phyloP scores from a whole-genome alignment of 2,888 invertebrate genomes.

The Cheilosia pagana region DNA sequence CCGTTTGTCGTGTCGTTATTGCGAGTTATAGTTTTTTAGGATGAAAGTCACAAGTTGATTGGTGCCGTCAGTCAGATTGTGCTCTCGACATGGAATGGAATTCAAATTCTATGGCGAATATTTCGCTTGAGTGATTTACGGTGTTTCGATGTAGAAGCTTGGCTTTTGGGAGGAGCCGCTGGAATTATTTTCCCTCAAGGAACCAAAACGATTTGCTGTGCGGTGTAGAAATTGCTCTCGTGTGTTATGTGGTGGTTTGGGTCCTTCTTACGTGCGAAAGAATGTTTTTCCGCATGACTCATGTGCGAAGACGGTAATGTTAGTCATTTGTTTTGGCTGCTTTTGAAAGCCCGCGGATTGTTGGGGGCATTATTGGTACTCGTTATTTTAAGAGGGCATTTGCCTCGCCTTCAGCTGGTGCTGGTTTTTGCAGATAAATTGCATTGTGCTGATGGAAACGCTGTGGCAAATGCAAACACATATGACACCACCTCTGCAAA shows the following conservation, averaged over 20 bases:
- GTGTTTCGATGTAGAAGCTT: conserved; percentile 30
- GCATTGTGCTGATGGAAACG: too few species aligned
- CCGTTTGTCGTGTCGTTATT: conserved; percentile 61
- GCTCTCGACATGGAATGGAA: conserved; percentile 43
- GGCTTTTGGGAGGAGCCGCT: not conserved
- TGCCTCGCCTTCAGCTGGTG: too few species aligned
- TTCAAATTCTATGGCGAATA: conserved; percentile 52
- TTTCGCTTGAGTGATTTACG: conserved; percentile 67
- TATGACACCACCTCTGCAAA: too few species aligned
- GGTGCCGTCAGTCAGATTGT: conserved; percentile 58
- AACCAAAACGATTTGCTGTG: not conserved
- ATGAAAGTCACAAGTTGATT: conserved; percentile 56
- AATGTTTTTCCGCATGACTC: not conserved
- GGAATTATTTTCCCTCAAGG: not conserved
- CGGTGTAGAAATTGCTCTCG: not conserved
- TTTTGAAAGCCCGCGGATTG: too few species aligned
- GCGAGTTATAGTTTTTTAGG: conserved; percentile 59
- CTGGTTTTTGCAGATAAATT: too few species aligned
- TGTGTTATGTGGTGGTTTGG: not conserved
- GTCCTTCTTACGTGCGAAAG: not conserved
- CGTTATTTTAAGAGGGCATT: too few species aligned
- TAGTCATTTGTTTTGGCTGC: too few species aligned
- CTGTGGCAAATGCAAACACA: too few species aligned
- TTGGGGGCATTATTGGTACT: too few species aligned
- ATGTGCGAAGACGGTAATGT: not conserved